Evolutionary conservation across 2,797 vertebrate species (phyloP), one percentile per base, ranked within the genome.

Genomic region (Strix occidentalis): DNA sequence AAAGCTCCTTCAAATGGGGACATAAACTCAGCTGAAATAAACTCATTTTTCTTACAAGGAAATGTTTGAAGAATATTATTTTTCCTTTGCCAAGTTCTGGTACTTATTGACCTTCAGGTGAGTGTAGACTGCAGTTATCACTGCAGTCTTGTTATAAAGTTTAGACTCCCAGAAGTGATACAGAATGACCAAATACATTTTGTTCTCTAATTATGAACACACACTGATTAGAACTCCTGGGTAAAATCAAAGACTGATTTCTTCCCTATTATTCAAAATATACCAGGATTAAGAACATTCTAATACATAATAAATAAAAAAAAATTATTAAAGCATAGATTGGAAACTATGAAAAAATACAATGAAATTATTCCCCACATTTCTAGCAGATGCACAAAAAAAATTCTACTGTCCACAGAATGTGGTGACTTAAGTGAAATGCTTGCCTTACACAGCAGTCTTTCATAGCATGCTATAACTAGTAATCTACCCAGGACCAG

Each of bases 401-500:
- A 84, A 46, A 13, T 90, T 93, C 16, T 70, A 4, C 65, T 54
- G 35, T 51, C 31, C 84, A 87, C 63, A 80, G 89, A 87, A 91
- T 57, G 80, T 74, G 69, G 75, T 91, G 93, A 97, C 95, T 97
- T 95, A 95, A 97, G 95, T 86, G 91, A 83, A 96, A 95, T 96
- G 91, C 85, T 96, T 95, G 90, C 84, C 89, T 95, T 95, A 91
- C 96, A 95, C 94, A 94, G 95, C 96, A 96, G 91, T 97, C 94
- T 96, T 94, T 93, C 91, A 91, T 89, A 95, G 96, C 89, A 84
- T 72, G 83, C 89, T 91, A 71, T 77, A 93, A 79, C 96, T 92
- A 91, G 97, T 98, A 98, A 98, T 98, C 98, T 89, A 64, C 80
- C 93, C 95, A 97, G 97, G 93, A 97, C 71, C 84, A 89, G 95